phyloP scores from a whole-genome alignment of 2,113 vertebrate genomes.

The Xiphophorus maculatus region DNA sequence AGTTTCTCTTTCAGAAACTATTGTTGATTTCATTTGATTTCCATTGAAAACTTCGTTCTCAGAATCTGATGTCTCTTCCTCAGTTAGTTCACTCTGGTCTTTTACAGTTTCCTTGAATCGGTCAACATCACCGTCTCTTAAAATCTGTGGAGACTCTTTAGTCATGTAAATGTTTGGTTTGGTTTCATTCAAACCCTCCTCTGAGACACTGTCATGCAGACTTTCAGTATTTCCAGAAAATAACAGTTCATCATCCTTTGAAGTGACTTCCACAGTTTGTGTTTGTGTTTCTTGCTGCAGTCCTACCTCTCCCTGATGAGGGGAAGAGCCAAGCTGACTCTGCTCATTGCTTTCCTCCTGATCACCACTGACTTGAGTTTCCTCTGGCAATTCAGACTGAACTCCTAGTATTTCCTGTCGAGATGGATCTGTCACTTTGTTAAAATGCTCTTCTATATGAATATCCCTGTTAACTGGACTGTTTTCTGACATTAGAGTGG shows the following conservation, averaged over 20 bases:
- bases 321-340: background rate
- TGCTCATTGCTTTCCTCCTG: background rate
- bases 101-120: background rate
- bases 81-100: constrained; percentile 7
- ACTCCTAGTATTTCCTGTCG: background rate
- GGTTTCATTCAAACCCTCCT: constrained; percentile 7
- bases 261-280: background rate
- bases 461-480: background rate
- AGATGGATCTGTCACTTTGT: background rate
- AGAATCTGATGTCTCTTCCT: background rate
- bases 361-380: background rate
- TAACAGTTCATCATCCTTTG: background rate
- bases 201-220: background rate
- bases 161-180: constrained; percentile 6
- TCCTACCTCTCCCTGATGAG: background rate
- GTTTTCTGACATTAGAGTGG: background rate
- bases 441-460: background rate
- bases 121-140: background rate
- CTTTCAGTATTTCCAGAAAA: background rate
- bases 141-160: background rate
- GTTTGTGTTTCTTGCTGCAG: constrained; percentile 6
- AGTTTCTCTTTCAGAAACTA: background rate
- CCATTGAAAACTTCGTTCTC: constrained; percentile 14
- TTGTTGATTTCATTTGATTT: background rate
- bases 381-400: background rate